A percentile compares a stretch with the other conserved stretches of the same genome.
These are phyloP conservation scores for Muntiacus muntjak DNA, from an alignment of 2,113 vertebrate genomes.

Conservation along the genomic window DNA sequence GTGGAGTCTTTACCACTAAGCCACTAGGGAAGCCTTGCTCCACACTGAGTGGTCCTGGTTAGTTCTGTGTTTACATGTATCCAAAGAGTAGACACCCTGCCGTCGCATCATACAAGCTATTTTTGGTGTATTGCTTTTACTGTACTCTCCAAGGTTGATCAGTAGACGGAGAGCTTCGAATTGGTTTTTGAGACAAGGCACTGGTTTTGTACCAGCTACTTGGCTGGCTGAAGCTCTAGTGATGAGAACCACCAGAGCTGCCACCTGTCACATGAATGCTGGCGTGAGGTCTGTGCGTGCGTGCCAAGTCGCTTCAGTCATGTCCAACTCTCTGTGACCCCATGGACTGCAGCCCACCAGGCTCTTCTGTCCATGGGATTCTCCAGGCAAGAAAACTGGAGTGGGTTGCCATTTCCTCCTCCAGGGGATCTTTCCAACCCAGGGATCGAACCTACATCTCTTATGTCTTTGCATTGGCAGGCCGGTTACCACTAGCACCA, in stretches of 20 bases:
- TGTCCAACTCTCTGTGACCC: neutral
- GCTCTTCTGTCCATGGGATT: neutral
- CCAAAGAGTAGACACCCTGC: neutral
- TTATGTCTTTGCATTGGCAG: neutral
- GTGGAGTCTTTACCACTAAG: neutral
- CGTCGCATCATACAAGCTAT: fast-evolving
- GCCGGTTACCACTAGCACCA: neutral
- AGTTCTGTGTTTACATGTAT: no score
- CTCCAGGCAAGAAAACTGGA: neutral
- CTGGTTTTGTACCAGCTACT: fast-evolving
- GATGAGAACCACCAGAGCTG: fast-evolving
- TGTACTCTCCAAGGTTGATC: no score
- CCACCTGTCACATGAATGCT: neutral
- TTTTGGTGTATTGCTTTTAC: neutral
- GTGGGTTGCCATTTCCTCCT: neutral
- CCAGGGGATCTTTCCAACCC: neutral
- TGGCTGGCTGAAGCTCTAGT: neutral
- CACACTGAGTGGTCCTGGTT: neutral
- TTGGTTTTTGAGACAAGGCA: neutral
- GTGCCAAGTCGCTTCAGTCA: neutral
- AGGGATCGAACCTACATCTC: fast-evolving
- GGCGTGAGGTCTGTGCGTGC: fast-evolving
- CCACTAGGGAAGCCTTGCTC: neutral
- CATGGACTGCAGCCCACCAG: neutral
- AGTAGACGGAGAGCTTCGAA: fast-evolving